phyloP scores from a whole-genome alignment of 35 echinoderm and acorn worm genomes.

The Amphiura filiformis region DNA sequence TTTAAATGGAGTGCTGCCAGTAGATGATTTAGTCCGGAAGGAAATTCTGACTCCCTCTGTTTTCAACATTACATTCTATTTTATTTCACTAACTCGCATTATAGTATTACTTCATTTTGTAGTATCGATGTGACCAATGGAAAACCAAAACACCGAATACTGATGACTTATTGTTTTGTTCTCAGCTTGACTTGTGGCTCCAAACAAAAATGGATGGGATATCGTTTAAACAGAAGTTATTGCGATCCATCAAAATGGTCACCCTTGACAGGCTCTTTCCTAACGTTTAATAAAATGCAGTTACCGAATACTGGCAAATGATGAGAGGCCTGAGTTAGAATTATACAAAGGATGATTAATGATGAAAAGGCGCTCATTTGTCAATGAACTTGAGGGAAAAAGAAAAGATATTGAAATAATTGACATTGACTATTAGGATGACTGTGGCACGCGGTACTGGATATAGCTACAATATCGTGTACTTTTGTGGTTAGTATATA shows the following conservation, averaged over 20 bases:
- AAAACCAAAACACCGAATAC: not conserved
- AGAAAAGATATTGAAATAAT: no score
- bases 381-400: no score
- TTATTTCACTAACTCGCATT: not conserved
- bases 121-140: not conserved
- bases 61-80: not conserved
- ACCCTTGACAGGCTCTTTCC: not conserved
- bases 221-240: not conserved
- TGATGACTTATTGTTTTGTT: not conserved
- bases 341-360: not conserved
- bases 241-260: not conserved
- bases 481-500: no score
- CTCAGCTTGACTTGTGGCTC: not conserved
- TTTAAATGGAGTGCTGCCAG: not conserved
- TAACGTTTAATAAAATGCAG: not conserved
- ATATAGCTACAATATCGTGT: no score
- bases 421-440: no score
- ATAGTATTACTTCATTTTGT: not conserved
- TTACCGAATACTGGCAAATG: not conserved
- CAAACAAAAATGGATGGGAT: not conserved
- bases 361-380: not conserved
- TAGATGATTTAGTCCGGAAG: constrained; percentile 9
- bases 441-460: no score
- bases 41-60: not conserved
- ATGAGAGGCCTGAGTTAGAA: not conserved